These are phyloP conservation scores for Turritopsis dohrnii DNA, from an alignment of 30 jellyfish, hydroid and myxozoan genomes.

Conservation along the genomic window DNA sequence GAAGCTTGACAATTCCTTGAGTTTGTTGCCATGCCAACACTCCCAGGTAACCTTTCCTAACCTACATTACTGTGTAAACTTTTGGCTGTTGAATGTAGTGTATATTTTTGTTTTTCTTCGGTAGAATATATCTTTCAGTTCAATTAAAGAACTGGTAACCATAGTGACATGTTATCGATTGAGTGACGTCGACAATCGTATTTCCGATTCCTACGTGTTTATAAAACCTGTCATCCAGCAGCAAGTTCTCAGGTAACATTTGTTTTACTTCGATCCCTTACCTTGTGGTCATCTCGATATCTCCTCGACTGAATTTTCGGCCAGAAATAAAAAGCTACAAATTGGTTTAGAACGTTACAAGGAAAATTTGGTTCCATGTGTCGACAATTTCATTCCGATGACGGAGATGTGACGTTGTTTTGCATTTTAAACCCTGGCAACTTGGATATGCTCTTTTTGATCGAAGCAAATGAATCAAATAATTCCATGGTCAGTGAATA, in stretches of 20 bases:
- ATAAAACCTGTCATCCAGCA: conserved; percentile 19
- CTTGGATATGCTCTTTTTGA: conserved; percentile 82
- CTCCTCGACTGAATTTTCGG: too few relatives aligned
- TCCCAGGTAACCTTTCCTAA: background rate
- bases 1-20: conserved; percentile 37
- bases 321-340: too few relatives aligned
- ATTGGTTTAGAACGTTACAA: conserved; percentile 44
- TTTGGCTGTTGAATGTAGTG: background rate
- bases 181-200: conserved; percentile 44
- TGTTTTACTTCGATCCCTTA: too few relatives aligned
- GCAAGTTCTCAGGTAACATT: conserved; percentile 4
- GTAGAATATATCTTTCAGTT: conserved; percentile 39
- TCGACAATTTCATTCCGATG: conserved; percentile 74
- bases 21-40: conserved; percentile 1
- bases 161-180: conserved; percentile 43
- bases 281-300: too few relatives aligned
- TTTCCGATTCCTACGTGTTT: conserved; percentile 32
- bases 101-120: background rate
- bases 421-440: conserved; percentile 69
- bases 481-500: conserved; percentile 24
- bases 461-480: conserved; percentile 37
- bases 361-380: conserved; percentile 50
- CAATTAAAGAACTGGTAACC: conserved; percentile 47
- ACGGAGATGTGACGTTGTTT: conserved; percentile 37
- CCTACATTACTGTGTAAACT: background rate